phyloP scores from a whole-genome alignment of 2,888 invertebrate genomes.

The Rhaphigaster nebulosa region DNA sequence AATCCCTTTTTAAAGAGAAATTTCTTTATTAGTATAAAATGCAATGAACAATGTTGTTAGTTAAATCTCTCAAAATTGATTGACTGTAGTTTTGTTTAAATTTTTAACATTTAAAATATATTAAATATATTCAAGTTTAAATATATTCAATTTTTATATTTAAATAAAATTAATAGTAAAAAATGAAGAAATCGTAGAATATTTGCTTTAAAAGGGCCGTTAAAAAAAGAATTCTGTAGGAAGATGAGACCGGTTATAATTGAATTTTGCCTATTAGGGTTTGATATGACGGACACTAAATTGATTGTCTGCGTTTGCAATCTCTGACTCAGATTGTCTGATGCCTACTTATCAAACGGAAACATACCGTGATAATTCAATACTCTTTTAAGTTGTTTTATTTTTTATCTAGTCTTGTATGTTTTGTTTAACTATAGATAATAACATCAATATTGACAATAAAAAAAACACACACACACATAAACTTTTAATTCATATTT shows the following conservation, averaged over 20 bases:
- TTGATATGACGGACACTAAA: conserved; percentile 22
- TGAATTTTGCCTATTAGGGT: conserved; percentile 8
- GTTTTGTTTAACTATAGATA: background rate
- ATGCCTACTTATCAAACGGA: background rate
- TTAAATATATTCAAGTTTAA: too few relatives aligned
- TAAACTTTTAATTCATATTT: too few relatives aligned
- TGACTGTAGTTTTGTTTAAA: too few relatives aligned
- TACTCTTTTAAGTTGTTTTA: background rate
- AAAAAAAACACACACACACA: too few relatives aligned
- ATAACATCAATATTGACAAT: too few relatives aligned
- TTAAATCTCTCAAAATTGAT: too few relatives aligned
- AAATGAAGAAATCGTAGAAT: background rate
- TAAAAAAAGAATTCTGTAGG: background rate
- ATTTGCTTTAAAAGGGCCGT: background rate
- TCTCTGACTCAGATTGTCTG: background rate
- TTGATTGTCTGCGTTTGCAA: background rate
- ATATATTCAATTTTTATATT: too few relatives aligned
- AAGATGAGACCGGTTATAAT: background rate
- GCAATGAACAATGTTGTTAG: too few relatives aligned
- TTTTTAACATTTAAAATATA: too few relatives aligned
- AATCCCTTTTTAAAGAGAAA: too few relatives aligned
- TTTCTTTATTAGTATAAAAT: too few relatives aligned
- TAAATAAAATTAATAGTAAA: background rate
- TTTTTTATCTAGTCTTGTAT: background rate
- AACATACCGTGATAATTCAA: background rate